Evolutionary conservation across 1,140 invertebrate genomes (phyloP), one percentile per base, ranked within the genome.

Genomic region (Oryctes rhinoceros): DNA sequence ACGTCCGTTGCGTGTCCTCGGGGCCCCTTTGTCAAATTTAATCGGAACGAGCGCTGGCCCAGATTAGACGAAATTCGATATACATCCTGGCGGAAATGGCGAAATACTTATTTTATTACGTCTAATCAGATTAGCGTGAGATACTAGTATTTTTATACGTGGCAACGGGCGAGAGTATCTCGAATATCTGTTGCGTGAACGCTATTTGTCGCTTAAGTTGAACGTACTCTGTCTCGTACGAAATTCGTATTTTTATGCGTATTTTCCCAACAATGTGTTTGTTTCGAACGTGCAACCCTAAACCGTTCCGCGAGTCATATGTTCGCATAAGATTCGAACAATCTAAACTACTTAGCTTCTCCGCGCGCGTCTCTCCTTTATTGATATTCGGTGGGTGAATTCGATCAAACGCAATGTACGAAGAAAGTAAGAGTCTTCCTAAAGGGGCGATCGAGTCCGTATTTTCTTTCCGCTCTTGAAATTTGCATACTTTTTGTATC

Each of bases 401-500:
- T 71, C 65, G 65, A 71, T 71, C 65, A 24, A 71, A 71, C 65
- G 65, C 5, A 35, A 71, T 15, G 24, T 35, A 71, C 35, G 24
- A 37, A 37, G 35, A 35, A 71, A 71, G 35, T 15, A 59, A 37
- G 65, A 37, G 37, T 71, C 24, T 30, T 71, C 24, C 65, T 71
- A 71, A 71, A 71, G 65, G 65, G 35, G 24, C 65, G 24, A 71
- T 71, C 65, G 65, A 24, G 65, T 71, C 65, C 11, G 18, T 71
- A 71, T 71, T 71, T 71, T 71, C 65, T 35, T 37, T 71, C 24
- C 65, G 65, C 65, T 71, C 35, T 71, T 37, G 65, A 71, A 71
- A 71, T 71, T 71, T 71, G 65, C 65, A 71, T 71, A 71, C 65
- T 71, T 71, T 71, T 71, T 71, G 65, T 71, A 71, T 71, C 65